Evolutionary conservation across 2,113 vertebrate genomes (phyloP).

Genomic region (Hiodon tergisus): DNA sequence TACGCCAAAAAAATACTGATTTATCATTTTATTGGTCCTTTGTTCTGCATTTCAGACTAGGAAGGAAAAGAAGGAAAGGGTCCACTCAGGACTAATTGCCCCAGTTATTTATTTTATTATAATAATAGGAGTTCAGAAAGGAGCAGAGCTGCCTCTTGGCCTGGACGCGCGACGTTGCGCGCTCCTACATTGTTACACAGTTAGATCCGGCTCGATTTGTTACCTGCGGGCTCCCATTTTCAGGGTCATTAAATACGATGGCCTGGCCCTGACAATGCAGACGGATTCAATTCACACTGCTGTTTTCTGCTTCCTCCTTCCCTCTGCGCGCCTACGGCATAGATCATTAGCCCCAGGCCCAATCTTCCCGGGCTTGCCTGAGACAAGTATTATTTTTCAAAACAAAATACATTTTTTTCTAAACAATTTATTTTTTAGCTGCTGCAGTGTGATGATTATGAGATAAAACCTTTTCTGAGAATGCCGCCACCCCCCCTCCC

Average conservation of each 20-base stretch:
- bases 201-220: constrained; percentile 12
- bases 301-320: not conserved
- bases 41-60: not conserved
- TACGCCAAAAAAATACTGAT: no score
- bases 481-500: no score
- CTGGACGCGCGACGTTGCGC: no score
- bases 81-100: not conserved
- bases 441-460: not conserved
- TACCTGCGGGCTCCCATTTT: constrained; percentile 16
- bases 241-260: constrained; percentile 16
- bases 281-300: not conserved
- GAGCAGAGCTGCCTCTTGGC: no score
- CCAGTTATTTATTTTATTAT: no score
- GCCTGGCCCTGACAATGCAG: not conserved
- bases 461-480: not conserved
- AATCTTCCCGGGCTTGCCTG: not conserved
- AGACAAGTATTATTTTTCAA: not conserved
- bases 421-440: not conserved
- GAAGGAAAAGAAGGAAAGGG: not conserved
- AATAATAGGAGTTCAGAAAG: no score
- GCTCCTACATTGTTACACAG: constrained; percentile 18
- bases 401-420: not conserved
- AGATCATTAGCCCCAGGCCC: not conserved
- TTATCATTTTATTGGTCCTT: not conserved
- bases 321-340: not conserved